Conservation (phyloP, 2,888 invertebrate species). For the Spodoptera picta region DNA sequence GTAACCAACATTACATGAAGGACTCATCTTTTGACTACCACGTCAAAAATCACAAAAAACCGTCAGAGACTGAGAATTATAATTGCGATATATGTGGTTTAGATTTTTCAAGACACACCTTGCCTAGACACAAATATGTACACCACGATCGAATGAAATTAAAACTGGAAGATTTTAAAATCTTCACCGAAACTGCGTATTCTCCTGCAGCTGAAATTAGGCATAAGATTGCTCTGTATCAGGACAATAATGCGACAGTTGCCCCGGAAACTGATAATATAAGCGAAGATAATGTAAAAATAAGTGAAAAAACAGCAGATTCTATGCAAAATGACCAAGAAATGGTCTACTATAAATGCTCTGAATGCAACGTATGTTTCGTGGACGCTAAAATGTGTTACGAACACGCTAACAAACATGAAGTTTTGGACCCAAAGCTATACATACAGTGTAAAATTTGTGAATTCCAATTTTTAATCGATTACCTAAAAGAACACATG, state of each 20-base stretch:
- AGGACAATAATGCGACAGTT: too few relatives aligned
- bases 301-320: background rate
- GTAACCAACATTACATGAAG: constrained; percentile 36
- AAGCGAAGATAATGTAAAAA: background rate
- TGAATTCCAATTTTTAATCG: constrained; percentile 68
- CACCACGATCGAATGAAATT: constrained; percentile 41
- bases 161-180: constrained; percentile 16
- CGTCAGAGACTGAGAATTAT: background rate
- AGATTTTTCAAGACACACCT: constrained; percentile 26
- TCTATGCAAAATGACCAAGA: background rate
- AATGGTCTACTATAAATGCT: constrained; percentile 58
- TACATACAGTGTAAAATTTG: constrained; percentile 76
- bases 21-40: constrained; percentile 14
- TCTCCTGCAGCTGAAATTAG: background rate
- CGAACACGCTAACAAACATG: constrained; percentile 63
- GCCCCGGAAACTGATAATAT: too few relatives aligned
- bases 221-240: too few relatives aligned
- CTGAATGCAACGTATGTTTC: constrained; percentile 70
- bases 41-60: background rate
- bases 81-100: constrained; percentile 38
- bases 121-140: constrained; percentile 37
- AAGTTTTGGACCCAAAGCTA: constrained; percentile 61
- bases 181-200: background rate
- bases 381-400: constrained; percentile 61
- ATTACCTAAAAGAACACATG: constrained; percentile 65